Evolutionary conservation across 1,140 invertebrate genomes (phyloP), one percentile per base, ranked within the genome.

Genomic region (Drosophila nigromelanica): DNA sequence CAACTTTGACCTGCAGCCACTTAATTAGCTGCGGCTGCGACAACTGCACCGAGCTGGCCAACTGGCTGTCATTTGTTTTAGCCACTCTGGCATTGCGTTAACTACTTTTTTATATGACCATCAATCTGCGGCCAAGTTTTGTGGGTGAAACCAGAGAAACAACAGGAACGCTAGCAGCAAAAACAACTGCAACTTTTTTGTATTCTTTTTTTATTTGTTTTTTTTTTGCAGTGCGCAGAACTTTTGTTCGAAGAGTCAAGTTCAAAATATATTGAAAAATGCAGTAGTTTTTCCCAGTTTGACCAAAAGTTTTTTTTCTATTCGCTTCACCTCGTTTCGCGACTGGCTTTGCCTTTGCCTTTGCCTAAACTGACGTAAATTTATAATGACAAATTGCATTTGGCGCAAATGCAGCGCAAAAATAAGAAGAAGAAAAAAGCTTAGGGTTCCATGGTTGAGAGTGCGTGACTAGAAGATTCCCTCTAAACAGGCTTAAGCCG

Each of bases 341-440:
- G 50, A 61, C 54, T 58, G 51, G 14, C 73, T 62, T 68, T 43
- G 75, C 73, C 74, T 50, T 68, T 43, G 75, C 73, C 74, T 51
- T 82, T 87, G 82, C 83, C 73, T 89, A 87, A 87, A 87, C 83
- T 89, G 83, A 87, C 82, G 82, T 87, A 87, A 87, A 87, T 87
- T 87, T 87, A 87, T 87, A 87, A 87, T 87, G 83, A 87, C 83
- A 87, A 87, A 87, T 87, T 87, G 83, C 83, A 87, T 87, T 87
- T 89, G 83, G 83, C 61, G 76, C 75, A 78, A 86, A 77, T 78
- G 77, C 80, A 69, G 76, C 69, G 69, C 61, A 51, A 78, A 71
- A 80, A 76, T 78, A 61, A 48, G 40, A 24, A 37, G 21, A 24
- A 45, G 21, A 50, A 7, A 50, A 24, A 35, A 18, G 8, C 6